phyloP scores from a whole-genome alignment of 1,140 invertebrate species.

The Piezodorus guildinii region DNA sequence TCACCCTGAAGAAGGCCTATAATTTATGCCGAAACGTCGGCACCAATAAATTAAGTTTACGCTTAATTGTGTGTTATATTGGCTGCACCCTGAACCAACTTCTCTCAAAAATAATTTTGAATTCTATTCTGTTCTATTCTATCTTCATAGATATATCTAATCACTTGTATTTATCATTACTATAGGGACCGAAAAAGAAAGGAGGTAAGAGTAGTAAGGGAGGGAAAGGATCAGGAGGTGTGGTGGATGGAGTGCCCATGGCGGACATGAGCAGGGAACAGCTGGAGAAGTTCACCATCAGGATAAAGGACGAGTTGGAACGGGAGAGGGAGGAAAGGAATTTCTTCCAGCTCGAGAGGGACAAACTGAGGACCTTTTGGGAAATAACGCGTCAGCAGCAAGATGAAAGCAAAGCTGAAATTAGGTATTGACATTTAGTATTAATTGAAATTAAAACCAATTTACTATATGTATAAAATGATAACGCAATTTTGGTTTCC shows the following conservation, averaged over 20 bases:
- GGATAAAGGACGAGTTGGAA: slow-evolving; percentile 84
- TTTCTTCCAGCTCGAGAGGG: slow-evolving; percentile 88
- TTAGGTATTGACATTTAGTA: slow-evolving; percentile 38
- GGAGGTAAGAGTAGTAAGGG: slow-evolving; percentile 32
- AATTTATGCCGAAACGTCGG: no score
- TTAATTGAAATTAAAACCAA: background rate
- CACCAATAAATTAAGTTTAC: no score
- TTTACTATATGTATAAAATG: background rate
- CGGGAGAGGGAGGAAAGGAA: slow-evolving; percentile 88
- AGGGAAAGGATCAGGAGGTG: slow-evolving; percentile 37
- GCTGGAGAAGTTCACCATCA: slow-evolving; percentile 73
- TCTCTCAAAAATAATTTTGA: no score
- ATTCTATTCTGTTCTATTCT: no score
- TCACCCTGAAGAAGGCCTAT: no score
- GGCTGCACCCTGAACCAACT: no score
- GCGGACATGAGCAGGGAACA: slow-evolving; percentile 88
- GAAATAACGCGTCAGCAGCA: slow-evolving; percentile 77
- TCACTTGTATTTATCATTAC: background rate
- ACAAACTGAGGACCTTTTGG: slow-evolving; percentile 90
- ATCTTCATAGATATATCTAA: no score
- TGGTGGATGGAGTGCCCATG: slow-evolving; percentile 84
- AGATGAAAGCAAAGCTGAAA: slow-evolving; percentile 60
- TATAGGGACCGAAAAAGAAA: slow-evolving; percentile 29
- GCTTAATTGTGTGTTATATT: no score
- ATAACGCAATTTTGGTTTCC: no score